phyloP scores from a whole-genome alignment of 2,797 vertebrate genomes.

The Trachops cirrhosus region DNA sequence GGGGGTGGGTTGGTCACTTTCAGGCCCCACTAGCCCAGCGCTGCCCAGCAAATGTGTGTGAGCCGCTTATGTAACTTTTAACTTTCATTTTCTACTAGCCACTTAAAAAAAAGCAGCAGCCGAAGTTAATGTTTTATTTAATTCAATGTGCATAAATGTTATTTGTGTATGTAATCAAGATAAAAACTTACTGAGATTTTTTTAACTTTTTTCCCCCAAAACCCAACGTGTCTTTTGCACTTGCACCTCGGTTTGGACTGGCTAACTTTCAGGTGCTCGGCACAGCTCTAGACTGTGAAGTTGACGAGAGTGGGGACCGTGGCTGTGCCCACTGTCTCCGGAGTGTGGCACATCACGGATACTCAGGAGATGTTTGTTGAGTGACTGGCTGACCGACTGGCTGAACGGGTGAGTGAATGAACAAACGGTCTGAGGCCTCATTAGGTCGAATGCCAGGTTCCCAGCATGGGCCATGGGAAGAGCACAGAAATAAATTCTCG shows the following conservation, averaged over 20 bases:
- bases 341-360: not conserved
- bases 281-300: not conserved
- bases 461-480: not conserved
- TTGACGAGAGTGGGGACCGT: not conserved
- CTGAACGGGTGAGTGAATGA: not conserved
- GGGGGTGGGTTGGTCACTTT: rapidly evolving
- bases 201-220: not conserved
- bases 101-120: not conserved
- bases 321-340: not conserved
- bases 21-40: rapidly evolving
- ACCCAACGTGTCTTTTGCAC: not conserved
- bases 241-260: not conserved
- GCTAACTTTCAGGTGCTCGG: too few relatives aligned
- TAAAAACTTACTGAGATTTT: not conserved
- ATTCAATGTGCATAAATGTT: not conserved
- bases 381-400: not conserved
- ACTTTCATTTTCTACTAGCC: not conserved
- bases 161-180: not conserved
- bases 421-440: not conserved
- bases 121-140: conserved; percentile 26
- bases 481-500: not conserved
- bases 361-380: not conserved
- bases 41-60: rapidly evolving
- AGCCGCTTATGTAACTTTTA: not conserved
- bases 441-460: not conserved